Evolutionary conservation across 2,797 vertebrate genomes (phyloP), one percentile per base, ranked within the genome.

Genomic region (Lacerta bilineata): DNA sequence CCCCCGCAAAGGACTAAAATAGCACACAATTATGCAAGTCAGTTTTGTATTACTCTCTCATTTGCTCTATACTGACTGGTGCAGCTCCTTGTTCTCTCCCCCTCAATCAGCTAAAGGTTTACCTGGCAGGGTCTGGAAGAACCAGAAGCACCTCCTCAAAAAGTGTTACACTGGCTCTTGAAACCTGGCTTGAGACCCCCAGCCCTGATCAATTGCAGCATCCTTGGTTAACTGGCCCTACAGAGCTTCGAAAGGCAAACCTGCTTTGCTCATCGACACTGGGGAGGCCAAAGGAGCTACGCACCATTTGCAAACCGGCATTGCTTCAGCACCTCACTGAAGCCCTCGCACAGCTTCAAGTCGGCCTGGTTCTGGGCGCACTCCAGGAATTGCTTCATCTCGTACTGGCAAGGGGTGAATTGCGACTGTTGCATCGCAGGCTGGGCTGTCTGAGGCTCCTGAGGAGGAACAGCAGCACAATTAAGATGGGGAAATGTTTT

Each of bases 311-410:
- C 94, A 81, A 98, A 96, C 94, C 95, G 98, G 97, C 98, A 99
- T 90, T 99, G 98, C 95, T 98, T 99, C 87, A 99, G 98, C 25
- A 98, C 99, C 78, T 99, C 98, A 0, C 97, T 98, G 96, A 99
- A 99, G 84, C 98, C 98, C 94, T 99, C 98, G 0, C 98, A 99
- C 50, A 99, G 97, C 84, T 98, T 98, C 59, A 98, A 93, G 95
- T 99, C 99, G 0, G 97, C 96, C 96, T 99, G 99, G 92, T 96
- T 98, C 96, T 98, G 98, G 3, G 98, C 98, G 78, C 98, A 99
- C 82, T 99, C 98, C 4, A 99, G 93, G 89, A 99, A 99, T 81
- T 99, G 98, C 85, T 97, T 98, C 29, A 99, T 96, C 91, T 99
- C 98, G 0, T 98, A 98, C 61, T 97, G 96, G 94, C 98, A 99